Conservation (phyloP, 2,113 vertebrate genomes). For the Pygoscelis antarcticus region DNA sequence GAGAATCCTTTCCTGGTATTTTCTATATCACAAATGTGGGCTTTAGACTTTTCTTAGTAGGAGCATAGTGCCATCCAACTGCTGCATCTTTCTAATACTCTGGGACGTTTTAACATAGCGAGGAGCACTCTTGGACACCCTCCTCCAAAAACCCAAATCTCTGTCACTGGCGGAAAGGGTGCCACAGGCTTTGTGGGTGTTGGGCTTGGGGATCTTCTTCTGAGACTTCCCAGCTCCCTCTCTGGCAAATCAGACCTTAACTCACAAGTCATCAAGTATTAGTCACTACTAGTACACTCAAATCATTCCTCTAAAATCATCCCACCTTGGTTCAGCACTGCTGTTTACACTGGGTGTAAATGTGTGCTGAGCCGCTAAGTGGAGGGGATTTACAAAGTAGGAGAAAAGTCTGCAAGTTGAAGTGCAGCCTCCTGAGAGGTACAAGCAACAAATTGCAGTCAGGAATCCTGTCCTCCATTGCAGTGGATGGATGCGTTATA, state of each 20-base stretch:
- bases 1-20: not conserved
- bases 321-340: not conserved
- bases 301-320: too few species aligned
- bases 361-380: too few species aligned
- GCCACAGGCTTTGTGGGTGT: not conserved
- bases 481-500: accelerated
- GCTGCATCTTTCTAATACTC: not conserved
- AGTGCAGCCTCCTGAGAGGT: not conserved
- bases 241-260: not conserved
- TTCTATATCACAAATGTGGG: not conserved
- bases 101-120: not conserved
- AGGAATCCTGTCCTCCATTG: not conserved
- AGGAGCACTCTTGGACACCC: not conserved
- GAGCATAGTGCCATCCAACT: not conserved
- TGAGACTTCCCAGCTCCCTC: not conserved
- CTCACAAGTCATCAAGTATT: not conserved
- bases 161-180: not conserved
- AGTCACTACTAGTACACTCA: too few species aligned
- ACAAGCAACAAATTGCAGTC: not conserved
- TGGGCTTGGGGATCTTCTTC: not conserved
- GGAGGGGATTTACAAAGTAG: too few species aligned
- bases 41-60: not conserved
- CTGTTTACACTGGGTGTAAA: not conserved
- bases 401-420: not conserved
- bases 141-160: not conserved